Percentiles rank a stretch among this genome's conserved stretches.
Evolutionary conservation across 2,113 vertebrate genomes (phyloP).

Genomic region (Porphyrio hochstetteri): DNA sequence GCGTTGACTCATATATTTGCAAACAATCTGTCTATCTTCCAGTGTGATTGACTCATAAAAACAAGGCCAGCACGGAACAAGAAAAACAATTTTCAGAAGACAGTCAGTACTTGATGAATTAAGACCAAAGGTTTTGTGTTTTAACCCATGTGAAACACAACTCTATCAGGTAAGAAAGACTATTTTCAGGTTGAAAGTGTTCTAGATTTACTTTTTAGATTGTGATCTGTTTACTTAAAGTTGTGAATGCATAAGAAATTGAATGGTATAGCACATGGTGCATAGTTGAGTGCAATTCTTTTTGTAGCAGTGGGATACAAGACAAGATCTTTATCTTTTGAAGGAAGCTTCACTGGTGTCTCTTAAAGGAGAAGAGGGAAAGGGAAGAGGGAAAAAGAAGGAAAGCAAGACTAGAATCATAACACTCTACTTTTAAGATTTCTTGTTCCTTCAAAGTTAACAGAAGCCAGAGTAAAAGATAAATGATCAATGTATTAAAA

Average conservation of each 20-base stretch:
- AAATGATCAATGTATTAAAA: neutral
- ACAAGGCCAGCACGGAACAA: neutral
- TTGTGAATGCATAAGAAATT: neutral
- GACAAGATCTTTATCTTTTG: neutral
- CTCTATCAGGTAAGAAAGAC: neutral
- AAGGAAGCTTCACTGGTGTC: neutral
- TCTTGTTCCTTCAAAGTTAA: neutral
- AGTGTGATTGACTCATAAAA: neutral
- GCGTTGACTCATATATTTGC: neutral
- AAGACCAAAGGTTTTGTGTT: neutral
- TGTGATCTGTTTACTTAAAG: neutral
- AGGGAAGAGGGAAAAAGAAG: neutral
- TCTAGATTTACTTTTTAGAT: neutral
- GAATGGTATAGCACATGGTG: neutral
- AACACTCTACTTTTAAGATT: neutral
- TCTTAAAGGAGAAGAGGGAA: neutral
- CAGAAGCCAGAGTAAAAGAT: neutral
- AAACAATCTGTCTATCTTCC: neutral
- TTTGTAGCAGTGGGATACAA: neutral
- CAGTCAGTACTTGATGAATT: neutral
- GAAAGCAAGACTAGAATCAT: neutral
- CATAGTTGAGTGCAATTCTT: neutral
- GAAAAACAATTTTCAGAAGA: neutral
- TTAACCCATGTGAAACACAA: neutral
- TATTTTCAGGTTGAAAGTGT: neutral